Base-by-base conservation (phyloP, 2,888 invertebrate genomes). In the Gastracanthus pulcherrimus region DNA sequence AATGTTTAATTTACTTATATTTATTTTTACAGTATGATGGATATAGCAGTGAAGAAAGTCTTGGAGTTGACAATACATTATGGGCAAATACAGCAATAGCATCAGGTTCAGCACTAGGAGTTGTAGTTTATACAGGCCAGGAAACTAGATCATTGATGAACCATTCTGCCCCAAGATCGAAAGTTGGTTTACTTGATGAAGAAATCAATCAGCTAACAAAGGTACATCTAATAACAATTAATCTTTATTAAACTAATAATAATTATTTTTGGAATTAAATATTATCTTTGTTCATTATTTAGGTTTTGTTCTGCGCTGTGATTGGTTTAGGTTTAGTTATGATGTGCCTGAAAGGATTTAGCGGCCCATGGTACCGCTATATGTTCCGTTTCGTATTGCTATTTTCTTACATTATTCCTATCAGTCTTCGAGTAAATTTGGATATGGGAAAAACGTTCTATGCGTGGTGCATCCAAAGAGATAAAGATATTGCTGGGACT, bases 81-180 rank as follows among this genome's bases (percentile, higher is more conserved):
- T 99, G 99, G 99, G 98, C 99, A 4, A 99, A 99, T 87, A 98
- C 98, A 72, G 99, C 99, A 0, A 96, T 99, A 16, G 99, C 99
- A 0, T 98, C 98, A 1, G 98, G 99, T 26, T 97, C 97, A 84
- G 98, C 99, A 1, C 95, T 98, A 6, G 99, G 98, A 16, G 94
- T 98, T 72, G 97, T 99, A 6, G 96, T 99, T 84, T 99, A 99
- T 90, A 99, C 98, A 67, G 95, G 99, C 23, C 95, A 95, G 70
- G 99, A 99, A 93, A 99, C 99, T 0, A 94, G 99, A 85, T 97
- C 98, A 86, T 97, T 99, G 13, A 99, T 99, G 99, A 99, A 99
- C 92, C 99, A 99, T 90, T 98, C 98, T 0, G 95, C 96, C 66
- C 98, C 99, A 0, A 94, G 98, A 79, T 98, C 98, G 34, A 99